Percentiles rank a stretch among this genome's conserved stretches.
Conservation (phyloP, 2,113 vertebrate species). For the Entelurus aequoreus region DNA sequence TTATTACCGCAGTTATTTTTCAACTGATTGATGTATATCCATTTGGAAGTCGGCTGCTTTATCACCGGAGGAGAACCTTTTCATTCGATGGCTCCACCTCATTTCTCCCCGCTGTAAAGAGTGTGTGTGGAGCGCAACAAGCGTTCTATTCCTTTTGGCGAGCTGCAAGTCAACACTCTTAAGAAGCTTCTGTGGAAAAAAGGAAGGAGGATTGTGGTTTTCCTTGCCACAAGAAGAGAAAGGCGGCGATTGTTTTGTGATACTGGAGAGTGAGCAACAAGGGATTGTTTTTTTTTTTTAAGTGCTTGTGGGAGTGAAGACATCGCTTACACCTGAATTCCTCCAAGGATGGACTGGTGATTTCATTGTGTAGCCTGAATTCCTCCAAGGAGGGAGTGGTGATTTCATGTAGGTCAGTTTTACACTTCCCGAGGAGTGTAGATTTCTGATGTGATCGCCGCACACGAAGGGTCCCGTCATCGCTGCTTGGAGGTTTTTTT, state of each 20-base stretch:
- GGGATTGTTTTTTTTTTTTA: conserved; percentile 28
- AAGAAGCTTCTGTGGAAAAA: conserved; percentile 49
- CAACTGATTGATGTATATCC: conserved; percentile 40
- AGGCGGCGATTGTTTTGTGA: conserved; percentile 48
- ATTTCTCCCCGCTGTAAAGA: conserved; percentile 57
- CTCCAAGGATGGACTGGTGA: conserved; percentile 45
- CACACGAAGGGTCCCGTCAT: conserved; percentile 15
- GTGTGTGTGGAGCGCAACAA: conserved; percentile 47
- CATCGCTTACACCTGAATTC: conserved; percentile 49
- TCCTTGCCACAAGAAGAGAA: conserved; percentile 47
- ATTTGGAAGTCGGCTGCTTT: conserved; percentile 56
- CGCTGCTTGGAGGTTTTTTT: conserved; percentile 28
- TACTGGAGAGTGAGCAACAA: conserved; percentile 53
- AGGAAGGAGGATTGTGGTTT: conserved; percentile 53
- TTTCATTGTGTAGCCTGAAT: too few species aligned
- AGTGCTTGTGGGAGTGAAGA: conserved; percentile 55
- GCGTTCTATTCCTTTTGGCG: conserved; percentile 56
- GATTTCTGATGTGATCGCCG: conserved; percentile 26
- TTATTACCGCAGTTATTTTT: conserved; percentile 29
- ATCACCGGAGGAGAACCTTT: conserved; percentile 63
- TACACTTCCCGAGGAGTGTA: conserved; percentile 30
- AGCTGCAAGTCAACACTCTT: conserved; percentile 60
- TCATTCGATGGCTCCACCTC: conserved; percentile 66
- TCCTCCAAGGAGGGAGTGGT: too few species aligned
- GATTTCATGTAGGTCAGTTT: conserved; percentile 50